Base-by-base conservation (phyloP, 1,140 invertebrate species). In the Brachionus manjavacas region DNA sequence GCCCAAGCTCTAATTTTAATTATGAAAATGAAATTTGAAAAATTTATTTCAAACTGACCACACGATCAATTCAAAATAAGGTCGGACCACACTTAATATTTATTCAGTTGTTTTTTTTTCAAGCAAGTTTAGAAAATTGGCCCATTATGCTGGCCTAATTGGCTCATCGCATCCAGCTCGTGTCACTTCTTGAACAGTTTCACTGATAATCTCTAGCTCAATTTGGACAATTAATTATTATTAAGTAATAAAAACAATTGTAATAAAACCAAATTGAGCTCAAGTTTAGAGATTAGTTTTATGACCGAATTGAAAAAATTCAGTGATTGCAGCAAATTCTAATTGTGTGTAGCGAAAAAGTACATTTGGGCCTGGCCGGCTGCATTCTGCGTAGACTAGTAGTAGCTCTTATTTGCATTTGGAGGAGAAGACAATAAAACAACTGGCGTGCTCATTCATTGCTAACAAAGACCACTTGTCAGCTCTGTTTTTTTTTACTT, bases 41-140 rank as follows among this genome's bases (percentile, higher is more conserved):
- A 72, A 72, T n/a, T n/a, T n/a, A 72, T 72, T 72, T 72, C 68
- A 72, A 43, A 43, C 68, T 41, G 16, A 72, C 14, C 16, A 43
- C 16, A 72, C 28, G 52, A 60, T 1, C 52, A 60, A 60, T 60
- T 16, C 2, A 60, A 60, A 41, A 72, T 72, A 72, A 72, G 68
- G 68, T 72, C 35, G 68, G 23, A 72, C 12, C 35, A 72, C 39
- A 43, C 68, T 41, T 16, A 41, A 72, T 72, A 72, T 72, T 72
- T 72, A 72, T 72, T 41, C 39, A 41, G 39, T 72, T 72, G 68
- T 72, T 39, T 72, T 72, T 23, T 72, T 72, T 72, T 23, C 43
- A 39, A 41, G 23, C 31, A 72, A 9, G n/a, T 39, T 41, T 41
- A 11, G 8, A 68, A 68, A 68, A 68, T 20, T 72, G n/a, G n/a